These are phyloP conservation scores for Morbakka virulenta DNA, from an alignment of 30 jellyfish, hydroid and myxozoan genomes.

Conservation along the genomic window DNA sequence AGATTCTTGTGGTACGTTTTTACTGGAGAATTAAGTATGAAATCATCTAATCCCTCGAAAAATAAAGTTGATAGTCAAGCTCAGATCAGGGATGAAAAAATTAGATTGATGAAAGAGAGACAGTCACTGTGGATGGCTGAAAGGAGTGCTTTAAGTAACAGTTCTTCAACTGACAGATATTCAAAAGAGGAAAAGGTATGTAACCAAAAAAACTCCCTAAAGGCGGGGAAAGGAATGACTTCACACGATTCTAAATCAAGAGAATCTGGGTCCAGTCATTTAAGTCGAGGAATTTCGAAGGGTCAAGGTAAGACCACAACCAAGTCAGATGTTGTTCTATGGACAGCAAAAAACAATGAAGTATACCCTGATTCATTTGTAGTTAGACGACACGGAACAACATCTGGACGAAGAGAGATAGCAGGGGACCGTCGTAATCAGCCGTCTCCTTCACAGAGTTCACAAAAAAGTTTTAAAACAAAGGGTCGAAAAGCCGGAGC, in stretches of 20 bases:
- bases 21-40: too few species aligned
- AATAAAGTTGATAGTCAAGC: too few species aligned
- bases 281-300: not conserved
- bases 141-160: too few species aligned
- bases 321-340: constrained; percentile 47
- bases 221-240: not conserved
- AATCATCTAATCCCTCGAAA: too few species aligned
- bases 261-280: not conserved
- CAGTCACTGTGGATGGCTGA: constrained; percentile 59
- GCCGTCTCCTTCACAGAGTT: constrained; percentile 1
- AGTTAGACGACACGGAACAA: constrained; percentile 29
- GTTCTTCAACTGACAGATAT: not conserved
- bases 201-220: not conserved
- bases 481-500: too few species aligned
- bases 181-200: not conserved
- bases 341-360: constrained; percentile 58
- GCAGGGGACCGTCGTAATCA: too few species aligned
- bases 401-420: not conserved
- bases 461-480: not conserved
- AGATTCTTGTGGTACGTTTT: too few species aligned
- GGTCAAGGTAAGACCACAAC: too few species aligned
- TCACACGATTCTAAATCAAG: not conserved
- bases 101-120: constrained; percentile 39
- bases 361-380: constrained; percentile 39
- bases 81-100: constrained; percentile 33